Conservation (phyloP, 2,113 vertebrate species). For the Hemiprocne comata region DNA sequence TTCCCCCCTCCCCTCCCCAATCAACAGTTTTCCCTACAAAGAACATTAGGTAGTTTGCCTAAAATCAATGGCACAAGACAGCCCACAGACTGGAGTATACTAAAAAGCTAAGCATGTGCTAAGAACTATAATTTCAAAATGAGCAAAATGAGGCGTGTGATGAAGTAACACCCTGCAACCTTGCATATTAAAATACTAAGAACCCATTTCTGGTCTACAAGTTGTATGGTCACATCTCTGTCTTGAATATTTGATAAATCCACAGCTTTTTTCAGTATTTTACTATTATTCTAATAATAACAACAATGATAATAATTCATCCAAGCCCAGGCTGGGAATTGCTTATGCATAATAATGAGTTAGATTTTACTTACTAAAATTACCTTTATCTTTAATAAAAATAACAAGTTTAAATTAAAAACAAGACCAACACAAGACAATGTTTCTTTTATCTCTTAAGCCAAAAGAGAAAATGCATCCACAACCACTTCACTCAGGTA, state of each 20-base stretch:
- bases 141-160: neutral
- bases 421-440: neutral
- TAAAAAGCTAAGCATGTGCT: neutral
- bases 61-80: neutral
- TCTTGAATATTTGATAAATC: neutral
- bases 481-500: neutral
- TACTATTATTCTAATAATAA: neutral
- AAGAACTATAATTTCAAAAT: neutral
- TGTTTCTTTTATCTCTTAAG: neutral
- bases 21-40: neutral
- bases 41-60: neutral
- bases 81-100: neutral
- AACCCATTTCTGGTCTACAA: neutral
- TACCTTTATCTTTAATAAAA: neutral
- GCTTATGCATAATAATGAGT: neutral
- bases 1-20: too few species aligned
- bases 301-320: neutral
- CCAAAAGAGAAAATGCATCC: neutral
- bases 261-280: neutral
- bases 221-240: neutral
- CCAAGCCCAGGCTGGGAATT: neutral
- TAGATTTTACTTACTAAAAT: neutral
- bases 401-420: neutral
- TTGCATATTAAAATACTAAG: neutral
- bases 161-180: neutral